phyloP scores from a whole-genome alignment of 2,888 invertebrate species.

The Nematopogon swammerdamellus region DNA sequence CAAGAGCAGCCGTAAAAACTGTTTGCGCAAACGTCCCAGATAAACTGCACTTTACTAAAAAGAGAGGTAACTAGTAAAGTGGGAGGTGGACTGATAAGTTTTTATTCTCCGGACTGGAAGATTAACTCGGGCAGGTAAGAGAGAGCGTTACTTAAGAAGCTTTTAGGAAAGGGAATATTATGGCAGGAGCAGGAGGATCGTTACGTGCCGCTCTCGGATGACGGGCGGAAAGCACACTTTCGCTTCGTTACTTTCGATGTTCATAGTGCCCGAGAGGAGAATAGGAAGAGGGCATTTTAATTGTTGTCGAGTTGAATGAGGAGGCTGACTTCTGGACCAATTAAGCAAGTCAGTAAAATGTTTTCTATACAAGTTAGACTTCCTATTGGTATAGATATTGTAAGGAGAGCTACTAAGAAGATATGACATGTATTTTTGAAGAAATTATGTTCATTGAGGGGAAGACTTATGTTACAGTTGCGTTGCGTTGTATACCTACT shows the following conservation, averaged over 20 bases:
- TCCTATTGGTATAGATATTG: too few species aligned
- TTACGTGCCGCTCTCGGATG: background rate
- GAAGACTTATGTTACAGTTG: too few species aligned
- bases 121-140: slow-evolving; percentile 23
- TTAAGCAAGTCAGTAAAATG: too few species aligned
- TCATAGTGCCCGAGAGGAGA: background rate
- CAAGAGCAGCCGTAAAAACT: background rate
- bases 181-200: background rate
- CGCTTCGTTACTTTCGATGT: background rate
- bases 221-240: background rate
- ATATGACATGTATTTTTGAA: too few species aligned
- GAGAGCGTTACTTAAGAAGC: slow-evolving; percentile 11
- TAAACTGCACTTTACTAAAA: background rate
- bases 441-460: too few species aligned
- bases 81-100: slow-evolving; percentile 34
- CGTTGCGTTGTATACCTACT: too few species aligned
- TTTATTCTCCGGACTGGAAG: slow-evolving; percentile 35
- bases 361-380: too few species aligned
- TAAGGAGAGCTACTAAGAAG: too few species aligned
- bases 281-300: too few species aligned
- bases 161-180: slow-evolving; percentile 5
- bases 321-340: too few species aligned
- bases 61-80: background rate
- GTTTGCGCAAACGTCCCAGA: background rate
- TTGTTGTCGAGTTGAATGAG: too few species aligned